Base-by-base conservation (phyloP, 2,888 invertebrate genomes). In the Cataglyphis rosenhaueri region DNA sequence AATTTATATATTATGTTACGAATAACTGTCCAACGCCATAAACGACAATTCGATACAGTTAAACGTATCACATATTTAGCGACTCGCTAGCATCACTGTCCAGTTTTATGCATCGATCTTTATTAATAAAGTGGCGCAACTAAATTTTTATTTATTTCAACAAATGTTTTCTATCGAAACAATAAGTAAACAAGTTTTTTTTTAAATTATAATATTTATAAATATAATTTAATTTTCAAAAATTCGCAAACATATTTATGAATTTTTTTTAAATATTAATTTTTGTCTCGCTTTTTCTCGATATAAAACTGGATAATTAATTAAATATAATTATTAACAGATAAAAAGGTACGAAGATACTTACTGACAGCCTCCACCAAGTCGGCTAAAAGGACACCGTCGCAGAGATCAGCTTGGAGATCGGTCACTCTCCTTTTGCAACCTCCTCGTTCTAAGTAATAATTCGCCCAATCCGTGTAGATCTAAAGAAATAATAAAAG, bases 391-490 rank as follows among this genome's bases (percentile, higher is more conserved):
- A 99, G 96, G 61, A 98, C 96, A 1, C 99, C 99, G 96, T 99
- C 99, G 55, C 97, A 97, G 94, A 99, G 97, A 95, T 99, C 99
- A 79, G 97, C 96, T 87, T 99, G 98, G 86, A 99, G 96, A 93
- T 98, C 98, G 87, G 96, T 96, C 87, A 98, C 98, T 92, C 97
- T 97, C 84, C 97, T 96, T 91, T 98, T 97, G 89, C 97, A 98
- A 88, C 97, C 96, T 82, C 98, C 97, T 92, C 98, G 97, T 95
- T 99, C 99, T 95, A 99, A 95, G 95, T 99, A 99, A 94, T 99
- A 99, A 95, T 99, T 99, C 70, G 99, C 99, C 99, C 99, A 99
- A 95, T 99, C 99, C 81, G 99, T 99, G 95, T 99, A 99, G 93
- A 99, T 98, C 99, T 99, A 21, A 21, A 21, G 96, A 21, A 81